Evolutionary conservation across 2,797 vertebrate species (phyloP).

Genomic region (Astyanax mexicanus): DNA sequence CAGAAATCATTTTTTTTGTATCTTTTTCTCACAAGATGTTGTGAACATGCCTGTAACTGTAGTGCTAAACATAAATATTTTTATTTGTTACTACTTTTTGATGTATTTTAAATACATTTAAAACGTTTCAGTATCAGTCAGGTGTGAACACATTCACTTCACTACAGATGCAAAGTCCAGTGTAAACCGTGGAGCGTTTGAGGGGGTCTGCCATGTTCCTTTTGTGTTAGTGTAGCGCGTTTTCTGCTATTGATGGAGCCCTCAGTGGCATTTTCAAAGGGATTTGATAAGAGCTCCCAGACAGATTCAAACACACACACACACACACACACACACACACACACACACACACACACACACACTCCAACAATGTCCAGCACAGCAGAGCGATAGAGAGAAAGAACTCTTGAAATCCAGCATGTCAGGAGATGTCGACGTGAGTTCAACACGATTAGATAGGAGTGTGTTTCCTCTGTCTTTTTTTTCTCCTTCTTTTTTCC

Average conservation of each 20-base stretch:
- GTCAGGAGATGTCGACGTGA: slow-evolving; percentile 74
- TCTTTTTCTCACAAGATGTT: too few relatives aligned
- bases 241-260: slow-evolving; percentile 66
- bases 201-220: slow-evolving; percentile 64
- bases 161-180: slow-evolving; percentile 32
- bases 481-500: background rate
- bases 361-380: slow-evolving; percentile 63
- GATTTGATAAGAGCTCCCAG: slow-evolving; percentile 69
- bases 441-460: slow-evolving; percentile 79
- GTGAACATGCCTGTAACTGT: too few relatives aligned
- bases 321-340: slow-evolving; percentile 66
- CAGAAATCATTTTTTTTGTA: too few relatives aligned
- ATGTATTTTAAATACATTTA: too few relatives aligned
- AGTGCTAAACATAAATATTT: too few relatives aligned
- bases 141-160: background rate
- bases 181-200: slow-evolving; percentile 55
- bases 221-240: slow-evolving; percentile 63
- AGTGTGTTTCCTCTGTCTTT: slow-evolving; percentile 60
- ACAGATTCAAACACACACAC: slow-evolving; percentile 63
- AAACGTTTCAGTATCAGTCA: too few relatives aligned
- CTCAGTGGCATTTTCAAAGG: slow-evolving; percentile 63
- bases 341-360: slow-evolving; percentile 62
- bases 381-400: slow-evolving; percentile 66
- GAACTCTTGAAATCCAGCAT: slow-evolving; percentile 67
- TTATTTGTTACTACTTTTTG: too few relatives aligned